Percentiles rank a stretch among this genome's conserved stretches.
Conservation (phyloP, 2,888 invertebrate genomes). For the Automeris io region DNA sequence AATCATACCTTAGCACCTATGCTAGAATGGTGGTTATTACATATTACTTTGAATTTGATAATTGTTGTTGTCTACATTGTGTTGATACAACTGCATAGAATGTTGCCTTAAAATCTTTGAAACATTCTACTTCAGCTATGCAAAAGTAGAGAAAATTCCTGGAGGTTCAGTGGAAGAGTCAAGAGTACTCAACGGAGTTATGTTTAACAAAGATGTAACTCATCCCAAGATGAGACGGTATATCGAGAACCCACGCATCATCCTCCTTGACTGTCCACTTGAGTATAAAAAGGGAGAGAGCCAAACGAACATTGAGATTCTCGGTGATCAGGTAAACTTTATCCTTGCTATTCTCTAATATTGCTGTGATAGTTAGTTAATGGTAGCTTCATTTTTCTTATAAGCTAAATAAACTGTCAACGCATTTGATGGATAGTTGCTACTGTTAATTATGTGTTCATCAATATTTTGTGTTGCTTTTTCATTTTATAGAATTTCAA, state of each 20-base stretch:
- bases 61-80: too few relatives aligned
- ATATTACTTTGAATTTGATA: too few relatives aligned
- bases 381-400: too few relatives aligned
- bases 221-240: constrained; percentile 97
- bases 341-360: not conserved
- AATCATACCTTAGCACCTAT: too few relatives aligned
- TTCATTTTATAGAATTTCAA: too few relatives aligned
- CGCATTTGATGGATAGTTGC: too few relatives aligned
- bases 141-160: constrained; percentile 95
- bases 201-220: constrained; percentile 99
- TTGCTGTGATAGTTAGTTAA: not conserved
- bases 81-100: too few relatives aligned
- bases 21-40: too few relatives aligned
- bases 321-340: constrained; percentile 84
- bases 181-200: constrained; percentile 93
- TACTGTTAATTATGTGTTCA: too few relatives aligned
- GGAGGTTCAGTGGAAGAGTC: constrained; percentile 98
- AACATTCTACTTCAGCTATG: constrained; percentile 78
- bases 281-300: constrained; percentile 99
- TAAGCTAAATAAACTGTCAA: too few relatives aligned
- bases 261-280: constrained; percentile 95
- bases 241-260: constrained; percentile 96
- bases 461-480: too few relatives aligned
- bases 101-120: not conserved
- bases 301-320: constrained; percentile 97